Evolutionary conservation across 2,888 invertebrate genomes (phyloP), one percentile per base, ranked within the genome.

Genomic region (Nephrocerus scutellatus): DNA sequence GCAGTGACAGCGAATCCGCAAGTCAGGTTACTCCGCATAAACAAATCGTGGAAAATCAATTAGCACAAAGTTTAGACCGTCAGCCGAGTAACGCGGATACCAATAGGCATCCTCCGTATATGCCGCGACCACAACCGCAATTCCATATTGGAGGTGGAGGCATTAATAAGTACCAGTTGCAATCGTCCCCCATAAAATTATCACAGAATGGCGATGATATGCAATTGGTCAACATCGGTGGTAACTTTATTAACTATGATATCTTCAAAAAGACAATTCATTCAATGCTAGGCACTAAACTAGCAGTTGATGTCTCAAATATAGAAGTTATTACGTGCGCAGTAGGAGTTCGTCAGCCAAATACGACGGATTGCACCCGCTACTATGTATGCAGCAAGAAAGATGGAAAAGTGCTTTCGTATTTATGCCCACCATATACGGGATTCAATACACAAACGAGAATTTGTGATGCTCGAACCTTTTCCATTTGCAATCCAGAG

Each of bases 361-460:
- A 73, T 49, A 49, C 43, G n/a, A 72, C 72, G 1, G 70, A 72
- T 36, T 73, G 74, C 42, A 66, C 62, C 2, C 70, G 62, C 19
- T 73, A 74, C 44, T 74, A 71, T 45, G 68, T 69, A 2, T 73
- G 73, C 48, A 70, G 71, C 46, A 66, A 66, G 18, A 65, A 62
- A 43, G 66, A 63, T 33, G 65, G 69, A 6, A 60, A 58, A 20
- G 59, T 72, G 1, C 49, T 65, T 5, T 66, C 70, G 13, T 73
- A 72, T 48, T 59, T 66, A 2, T 73, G 73, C 45, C 73, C 74
- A 0, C 56, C 60, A 2, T 67, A 62, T 25, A 73, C 73, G 0
- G 73, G 67, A 0, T 74, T 74, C 45, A 73, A 73, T 48, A 50
- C 57, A 19, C 60, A 63, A 21, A 62, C 63, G 4, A 63, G 68